phyloP scores from a whole-genome alignment of 2,113 vertebrate species.

The Bucco capensis region DNA sequence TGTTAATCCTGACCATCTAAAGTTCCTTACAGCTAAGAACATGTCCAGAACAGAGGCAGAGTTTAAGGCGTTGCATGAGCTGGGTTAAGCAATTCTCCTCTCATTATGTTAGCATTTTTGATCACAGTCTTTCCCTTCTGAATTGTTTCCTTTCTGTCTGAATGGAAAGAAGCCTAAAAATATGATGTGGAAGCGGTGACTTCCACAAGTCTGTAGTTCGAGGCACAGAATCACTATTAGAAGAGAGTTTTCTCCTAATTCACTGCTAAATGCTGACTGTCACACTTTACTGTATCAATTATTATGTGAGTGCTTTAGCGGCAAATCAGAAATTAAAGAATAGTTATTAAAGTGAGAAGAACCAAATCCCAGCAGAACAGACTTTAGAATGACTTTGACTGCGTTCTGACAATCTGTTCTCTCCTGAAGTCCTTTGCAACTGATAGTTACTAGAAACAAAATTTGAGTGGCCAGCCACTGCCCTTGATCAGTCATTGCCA shows the following conservation, averaged over 20 bases:
- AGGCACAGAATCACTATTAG: background rate
- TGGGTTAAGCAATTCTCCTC: background rate
- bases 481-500: background rate
- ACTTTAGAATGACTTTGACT: background rate
- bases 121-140: background rate
- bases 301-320: background rate
- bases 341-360: background rate
- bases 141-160: background rate
- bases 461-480: background rate
- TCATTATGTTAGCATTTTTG: background rate
- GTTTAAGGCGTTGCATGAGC: background rate
- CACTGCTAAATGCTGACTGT: background rate
- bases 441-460: background rate
- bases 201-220: background rate
- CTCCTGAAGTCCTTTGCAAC: background rate
- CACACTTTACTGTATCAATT: background rate
- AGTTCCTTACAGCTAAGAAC: background rate
- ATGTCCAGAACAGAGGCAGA: background rate
- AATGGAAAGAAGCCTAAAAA: background rate
- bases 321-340: background rate
- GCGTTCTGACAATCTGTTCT: background rate
- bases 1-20: background rate
- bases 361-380: background rate
- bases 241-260: background rate
- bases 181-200: background rate